Evolutionary conservation across 1,140 invertebrate genomes (phyloP).

Genomic region (Drosophila paulistorum): DNA sequence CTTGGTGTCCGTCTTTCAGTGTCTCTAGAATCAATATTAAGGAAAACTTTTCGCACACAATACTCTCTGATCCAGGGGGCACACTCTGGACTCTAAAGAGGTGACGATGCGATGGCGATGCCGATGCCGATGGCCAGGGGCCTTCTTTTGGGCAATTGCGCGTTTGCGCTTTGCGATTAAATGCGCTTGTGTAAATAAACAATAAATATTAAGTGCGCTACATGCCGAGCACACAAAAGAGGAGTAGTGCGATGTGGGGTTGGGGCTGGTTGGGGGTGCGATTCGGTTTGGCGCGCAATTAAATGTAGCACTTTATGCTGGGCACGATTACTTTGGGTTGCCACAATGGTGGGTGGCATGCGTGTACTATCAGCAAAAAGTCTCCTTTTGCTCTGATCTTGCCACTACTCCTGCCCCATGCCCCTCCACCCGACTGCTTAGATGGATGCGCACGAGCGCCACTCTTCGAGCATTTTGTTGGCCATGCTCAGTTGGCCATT

Average conservation of each 20-base stretch:
- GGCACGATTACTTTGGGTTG: slow-evolving; percentile 36
- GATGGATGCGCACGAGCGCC: slow-evolving; percentile 55
- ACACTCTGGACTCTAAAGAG: slow-evolving; percentile 27
- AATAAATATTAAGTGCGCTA: slow-evolving; percentile 79
- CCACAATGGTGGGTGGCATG: slow-evolving; percentile 45
- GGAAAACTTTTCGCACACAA: slow-evolving; percentile 12
- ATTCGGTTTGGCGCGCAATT: slow-evolving; percentile 54
- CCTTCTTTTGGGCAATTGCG: slow-evolving; percentile 64
- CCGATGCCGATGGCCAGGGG: slow-evolving; percentile 24
- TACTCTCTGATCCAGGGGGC: slow-evolving; percentile 6
- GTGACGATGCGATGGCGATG: slow-evolving; percentile 1
- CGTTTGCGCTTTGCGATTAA: slow-evolving; percentile 76
- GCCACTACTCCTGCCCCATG: background rate
- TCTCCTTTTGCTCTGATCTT: slow-evolving; percentile 3
- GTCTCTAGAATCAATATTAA: slow-evolving; percentile 5
- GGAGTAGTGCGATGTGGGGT: slow-evolving; percentile 24
- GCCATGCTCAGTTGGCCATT: slow-evolving; percentile 27
- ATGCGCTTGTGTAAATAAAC: slow-evolving; percentile 81
- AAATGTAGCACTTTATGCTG: slow-evolving; percentile 68
- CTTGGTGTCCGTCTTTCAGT: slow-evolving; percentile 24
- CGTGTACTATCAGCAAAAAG: slow-evolving; percentile 29
- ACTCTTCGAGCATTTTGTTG: slow-evolving; percentile 13
- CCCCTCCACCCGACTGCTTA: background rate
- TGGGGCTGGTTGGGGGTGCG: background rate
- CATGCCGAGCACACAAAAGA: slow-evolving; percentile 53